Conservation (phyloP, 2,888 invertebrate genomes). For the Dryobotodes eremita region DNA sequence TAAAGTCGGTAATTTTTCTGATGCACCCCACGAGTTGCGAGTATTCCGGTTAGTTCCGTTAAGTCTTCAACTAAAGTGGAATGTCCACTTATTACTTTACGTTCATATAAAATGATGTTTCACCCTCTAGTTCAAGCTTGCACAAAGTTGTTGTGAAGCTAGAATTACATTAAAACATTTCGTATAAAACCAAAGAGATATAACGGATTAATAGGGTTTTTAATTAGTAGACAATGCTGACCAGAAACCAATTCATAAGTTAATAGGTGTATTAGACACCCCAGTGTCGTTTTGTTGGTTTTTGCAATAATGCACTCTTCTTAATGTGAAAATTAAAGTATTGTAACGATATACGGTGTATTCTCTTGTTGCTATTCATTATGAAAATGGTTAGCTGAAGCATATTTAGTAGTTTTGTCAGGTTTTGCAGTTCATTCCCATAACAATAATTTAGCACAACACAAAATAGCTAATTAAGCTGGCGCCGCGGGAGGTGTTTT, state of each 20-base stretch:
- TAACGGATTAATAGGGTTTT: background rate
- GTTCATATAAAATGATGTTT: constrained; percentile 45
- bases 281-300: background rate
- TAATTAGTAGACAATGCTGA: background rate
- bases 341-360: background rate
- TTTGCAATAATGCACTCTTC: background rate
- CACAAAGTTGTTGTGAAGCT: constrained; percentile 19
- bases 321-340: background rate
- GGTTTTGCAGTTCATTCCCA: constrained; percentile 44
- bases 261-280: too few species aligned
- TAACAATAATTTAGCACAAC: constrained; percentile 47
- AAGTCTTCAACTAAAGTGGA: constrained; percentile 66
- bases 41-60: constrained; percentile 67
- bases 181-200: background rate
- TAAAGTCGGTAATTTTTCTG: constrained; percentile 69
- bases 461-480: constrained; percentile 58
- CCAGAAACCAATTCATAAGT: background rate
- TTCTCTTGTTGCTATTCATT: constrained; percentile 1
- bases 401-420: constrained; percentile 26
- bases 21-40: constrained; percentile 60
- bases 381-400: background rate
- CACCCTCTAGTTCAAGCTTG: constrained; percentile 36
- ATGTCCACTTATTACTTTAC: constrained; percentile 62
- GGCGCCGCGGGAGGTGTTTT: constrained; percentile 60
- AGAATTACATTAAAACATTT: background rate